Evolutionary conservation across 2,113 vertebrate genomes (phyloP), one percentile per base, ranked within the genome.

Genomic region (Chloroceryle aenea): DNA sequence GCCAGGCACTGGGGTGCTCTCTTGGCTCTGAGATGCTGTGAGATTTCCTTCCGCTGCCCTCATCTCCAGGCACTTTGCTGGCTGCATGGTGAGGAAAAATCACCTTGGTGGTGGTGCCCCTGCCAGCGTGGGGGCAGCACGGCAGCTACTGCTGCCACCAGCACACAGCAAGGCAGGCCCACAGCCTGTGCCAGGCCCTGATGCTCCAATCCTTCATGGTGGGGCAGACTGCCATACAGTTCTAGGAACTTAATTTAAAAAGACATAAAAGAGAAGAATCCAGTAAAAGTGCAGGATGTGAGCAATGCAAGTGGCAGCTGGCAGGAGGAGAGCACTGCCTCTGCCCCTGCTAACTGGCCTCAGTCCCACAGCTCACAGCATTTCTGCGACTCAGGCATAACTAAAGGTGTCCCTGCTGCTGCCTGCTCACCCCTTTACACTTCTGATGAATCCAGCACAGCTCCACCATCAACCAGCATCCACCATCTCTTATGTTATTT

Each of bases 171-270:
- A n/a, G 73, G 9, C 66, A 85, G 83, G 86, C 68, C 38, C 68
- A 76, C 69, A 67, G 45, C 10, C 79, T 69, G 68, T 64, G 75
- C 55, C 95, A 88, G 91, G 74, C 47, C 40, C 50, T 17, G 72
- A n/a, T 77, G 66, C 78, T 89, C 94, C 91, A 95, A 96, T 27
- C 93, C 82, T 69, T 48, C 87, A 56, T 7, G 0, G 20, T 22
- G 29, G 83, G 73, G 53, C 53, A 72, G 79, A 91, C 14, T 87
- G 90, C 69, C 85, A 87, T 8, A 63, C 38, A 79, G 59, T 72
- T 95, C 92, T 79, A 91, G 62, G 89, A 95, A 97, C 93, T 22
- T 21, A 80, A 83, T 68, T 74, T 14, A 30, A 79, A 89, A 87
- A 88, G 67, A 40, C 68, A 83, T 72, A 6, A 74, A 83, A 78